phyloP scores from a whole-genome alignment of 2,888 invertebrate genomes.

The Brachyopa scutellaris region DNA sequence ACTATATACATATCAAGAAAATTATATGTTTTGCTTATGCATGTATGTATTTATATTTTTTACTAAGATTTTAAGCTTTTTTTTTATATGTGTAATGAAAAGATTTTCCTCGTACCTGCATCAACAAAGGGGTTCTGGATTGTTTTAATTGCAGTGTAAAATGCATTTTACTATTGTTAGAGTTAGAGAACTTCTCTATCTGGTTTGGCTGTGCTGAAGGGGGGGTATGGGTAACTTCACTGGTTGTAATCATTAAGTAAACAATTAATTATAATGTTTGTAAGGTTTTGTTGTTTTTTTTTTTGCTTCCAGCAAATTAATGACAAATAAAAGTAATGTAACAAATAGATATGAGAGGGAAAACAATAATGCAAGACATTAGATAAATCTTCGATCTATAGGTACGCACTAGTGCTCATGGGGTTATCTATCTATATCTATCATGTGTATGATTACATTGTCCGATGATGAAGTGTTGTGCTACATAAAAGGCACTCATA shows the following conservation, averaged over 20 bases:
- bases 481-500: conserved; percentile 51
- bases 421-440: conserved; percentile 43
- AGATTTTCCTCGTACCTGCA: background rate
- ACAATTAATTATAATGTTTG: conserved; percentile 64
- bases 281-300: too few species aligned
- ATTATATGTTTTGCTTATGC: background rate
- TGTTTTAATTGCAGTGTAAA: background rate
- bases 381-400: conserved; percentile 62
- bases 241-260: conserved; percentile 68
- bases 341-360: conserved; percentile 5
- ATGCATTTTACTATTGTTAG: conserved; percentile 12
- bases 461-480: conserved; percentile 51
- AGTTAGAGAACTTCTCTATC: conserved; percentile 10
- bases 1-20: too few species aligned
- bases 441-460: conserved; percentile 32
- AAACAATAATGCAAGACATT: conserved; percentile 13
- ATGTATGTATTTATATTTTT: background rate
- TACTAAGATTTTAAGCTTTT: background rate
- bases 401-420: background rate
- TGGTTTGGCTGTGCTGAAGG: background rate
- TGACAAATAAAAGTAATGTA: conserved; percentile 49
- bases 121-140: background rate
- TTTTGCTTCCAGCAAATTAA: conserved; percentile 58
- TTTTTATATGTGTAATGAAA: background rate
- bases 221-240: background rate